These are phyloP conservation scores for Synergus gifuensis DNA, from an alignment of 2,888 invertebrate genomes.

Conservation along the genomic window DNA sequence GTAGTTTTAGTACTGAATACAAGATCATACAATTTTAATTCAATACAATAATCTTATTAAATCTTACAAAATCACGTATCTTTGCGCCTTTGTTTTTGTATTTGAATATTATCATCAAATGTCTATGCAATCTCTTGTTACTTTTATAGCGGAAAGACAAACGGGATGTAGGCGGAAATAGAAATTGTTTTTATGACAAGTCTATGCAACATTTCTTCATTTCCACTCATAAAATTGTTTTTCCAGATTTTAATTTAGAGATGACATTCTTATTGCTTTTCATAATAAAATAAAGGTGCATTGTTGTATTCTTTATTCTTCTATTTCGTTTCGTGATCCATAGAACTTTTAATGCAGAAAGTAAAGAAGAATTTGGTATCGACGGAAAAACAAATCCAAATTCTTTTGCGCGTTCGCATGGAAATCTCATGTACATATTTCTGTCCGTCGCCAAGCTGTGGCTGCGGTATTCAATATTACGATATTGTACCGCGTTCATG, in stretches of 20 bases:
- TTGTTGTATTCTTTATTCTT: background rate
- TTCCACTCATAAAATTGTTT: background rate
- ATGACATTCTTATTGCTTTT: background rate
- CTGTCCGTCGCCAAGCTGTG: slow-evolving; percentile 1
- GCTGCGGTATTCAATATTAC: slow-evolving; percentile 45
- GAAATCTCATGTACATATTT: slow-evolving; percentile 18
- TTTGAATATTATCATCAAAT: too few relatives aligned
- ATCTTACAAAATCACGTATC: too few relatives aligned
- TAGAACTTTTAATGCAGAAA: background rate
- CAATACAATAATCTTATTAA: too few relatives aligned
- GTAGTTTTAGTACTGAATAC: background rate
- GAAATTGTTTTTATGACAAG: slow-evolving; percentile 21
- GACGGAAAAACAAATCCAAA: background rate
- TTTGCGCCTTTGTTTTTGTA: background rate
- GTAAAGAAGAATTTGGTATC: background rate
- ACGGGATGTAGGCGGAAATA: slow-evolving; percentile 1
- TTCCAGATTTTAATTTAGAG: background rate
- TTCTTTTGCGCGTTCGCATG: background rate
- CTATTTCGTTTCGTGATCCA: background rate
- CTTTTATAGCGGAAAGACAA: background rate
- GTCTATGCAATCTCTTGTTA: background rate
- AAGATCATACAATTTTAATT: background rate
- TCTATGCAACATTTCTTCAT: background rate
- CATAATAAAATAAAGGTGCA: background rate
- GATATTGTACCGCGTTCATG: slow-evolving; percentile 45